These are phyloP conservation scores for Hypsibius dujardini DNA, from an alignment of 1,140 invertebrate genomes.

Conservation along the genomic window DNA sequence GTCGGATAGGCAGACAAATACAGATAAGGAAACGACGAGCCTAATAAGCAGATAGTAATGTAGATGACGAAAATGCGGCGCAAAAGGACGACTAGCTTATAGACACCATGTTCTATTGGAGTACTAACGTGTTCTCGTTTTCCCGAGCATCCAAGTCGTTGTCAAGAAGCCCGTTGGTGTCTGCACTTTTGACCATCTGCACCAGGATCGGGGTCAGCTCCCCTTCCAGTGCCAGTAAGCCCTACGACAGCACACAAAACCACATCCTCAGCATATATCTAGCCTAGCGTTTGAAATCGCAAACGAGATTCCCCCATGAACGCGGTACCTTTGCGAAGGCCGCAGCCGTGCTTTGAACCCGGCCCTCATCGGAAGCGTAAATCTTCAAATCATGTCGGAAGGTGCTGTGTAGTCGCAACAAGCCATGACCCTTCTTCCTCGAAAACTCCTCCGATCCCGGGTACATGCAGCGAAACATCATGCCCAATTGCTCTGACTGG, in stretches of 20 bases:
- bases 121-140: slow-evolving; percentile 32
- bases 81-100: too few species aligned
- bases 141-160: slow-evolving; percentile 37
- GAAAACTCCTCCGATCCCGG: slow-evolving; percentile 32
- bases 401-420: slow-evolving; percentile 38
- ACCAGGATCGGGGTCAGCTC: slow-evolving; percentile 40
- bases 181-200: slow-evolving; percentile 42
- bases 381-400: slow-evolving; percentile 42
- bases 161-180: slow-evolving; percentile 40
- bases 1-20: neutral
- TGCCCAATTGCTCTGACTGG: slow-evolving; percentile 38
- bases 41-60: too few species aligned
- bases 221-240: slow-evolving; percentile 40
- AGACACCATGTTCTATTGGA: neutral
- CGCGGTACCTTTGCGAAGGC: slow-evolving; percentile 39
- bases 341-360: slow-evolving; percentile 42
- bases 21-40: too few species aligned
- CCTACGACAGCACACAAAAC: slow-evolving; percentile 27
- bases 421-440: slow-evolving; percentile 32
- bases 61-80: too few species aligned
- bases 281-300: neutral
- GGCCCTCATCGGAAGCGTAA: slow-evolving; percentile 40
- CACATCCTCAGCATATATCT: neutral
- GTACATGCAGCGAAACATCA: slow-evolving; percentile 38
- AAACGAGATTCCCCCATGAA: neutral